Conservation (phyloP, 2,888 invertebrate species). For the Fragum whitleyi region DNA sequence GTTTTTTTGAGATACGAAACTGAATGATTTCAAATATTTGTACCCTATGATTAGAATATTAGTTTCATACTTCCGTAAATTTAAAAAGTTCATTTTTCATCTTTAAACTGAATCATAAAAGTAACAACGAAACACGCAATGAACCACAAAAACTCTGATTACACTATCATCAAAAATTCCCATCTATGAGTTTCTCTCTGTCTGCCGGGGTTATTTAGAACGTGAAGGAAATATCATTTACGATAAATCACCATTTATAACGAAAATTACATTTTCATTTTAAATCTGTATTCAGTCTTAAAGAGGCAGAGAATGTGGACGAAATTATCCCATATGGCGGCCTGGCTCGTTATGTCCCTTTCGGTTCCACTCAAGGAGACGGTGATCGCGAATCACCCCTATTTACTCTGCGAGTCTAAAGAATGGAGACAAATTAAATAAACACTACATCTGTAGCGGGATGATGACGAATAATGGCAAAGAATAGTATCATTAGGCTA, state of each 20-base stretch:
- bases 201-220: not conserved
- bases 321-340: slow-evolving; percentile 50
- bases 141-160: not conserved
- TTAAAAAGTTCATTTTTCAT: too few species aligned
- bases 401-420: slow-evolving; percentile 49
- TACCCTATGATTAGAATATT: too few species aligned
- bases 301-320: slow-evolving; percentile 36
- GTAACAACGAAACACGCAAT: too few species aligned
- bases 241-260: slow-evolving; percentile 55
- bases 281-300: slow-evolving; percentile 56
- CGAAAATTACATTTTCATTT: slow-evolving; percentile 54
- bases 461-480: slow-evolving; percentile 45
- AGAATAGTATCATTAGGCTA: slow-evolving; percentile 62
- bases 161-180: not conserved
- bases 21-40: too few species aligned
- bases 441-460: slow-evolving; percentile 65
- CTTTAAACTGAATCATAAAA: too few species aligned
- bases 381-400: slow-evolving; percentile 40
- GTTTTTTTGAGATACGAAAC: too few species aligned
- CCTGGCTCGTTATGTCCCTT: slow-evolving; percentile 52
- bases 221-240: slow-evolving; percentile 63
- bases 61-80: too few species aligned
- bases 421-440: slow-evolving; percentile 68
- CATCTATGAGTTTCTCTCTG: not conserved
- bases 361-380: slow-evolving; percentile 36